Conservation (phyloP, 2,888 invertebrate species). For the Meloe dianella region DNA sequence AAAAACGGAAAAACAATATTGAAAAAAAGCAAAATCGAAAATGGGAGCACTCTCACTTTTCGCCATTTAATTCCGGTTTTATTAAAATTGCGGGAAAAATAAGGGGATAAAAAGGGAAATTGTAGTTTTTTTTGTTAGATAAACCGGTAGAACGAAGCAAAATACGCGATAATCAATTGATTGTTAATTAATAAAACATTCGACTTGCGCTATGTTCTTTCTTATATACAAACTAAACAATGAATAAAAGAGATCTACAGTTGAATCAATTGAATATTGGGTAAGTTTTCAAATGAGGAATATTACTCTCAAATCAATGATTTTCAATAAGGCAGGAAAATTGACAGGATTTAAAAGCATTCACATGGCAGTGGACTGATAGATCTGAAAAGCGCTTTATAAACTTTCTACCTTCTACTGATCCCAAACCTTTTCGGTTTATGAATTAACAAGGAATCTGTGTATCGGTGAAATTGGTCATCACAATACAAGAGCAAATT, state of each 20-base stretch:
- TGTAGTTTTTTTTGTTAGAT: neutral
- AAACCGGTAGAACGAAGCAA: neutral
- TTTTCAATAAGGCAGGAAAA: neutral
- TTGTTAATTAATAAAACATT: conserved; percentile 4
- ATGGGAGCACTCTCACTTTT: neutral
- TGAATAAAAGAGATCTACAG: neutral
- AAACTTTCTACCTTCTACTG: no score
- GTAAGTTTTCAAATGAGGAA: neutral
- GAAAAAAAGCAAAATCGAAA: neutral
- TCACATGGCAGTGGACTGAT: neutral
- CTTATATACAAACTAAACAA: no score
- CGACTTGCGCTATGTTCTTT: neutral
- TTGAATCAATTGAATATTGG: neutral
- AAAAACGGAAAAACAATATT: no score
- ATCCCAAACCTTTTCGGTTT: no score
- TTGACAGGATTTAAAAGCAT: neutral
- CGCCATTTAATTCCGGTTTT: neutral
- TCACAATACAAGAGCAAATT: no score
- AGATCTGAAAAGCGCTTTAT: no score
- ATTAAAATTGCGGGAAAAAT: neutral
- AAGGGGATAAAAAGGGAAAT: no score
- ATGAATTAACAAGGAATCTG: no score
- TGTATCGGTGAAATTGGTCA: no score
- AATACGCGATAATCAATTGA: neutral
- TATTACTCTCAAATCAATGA: neutral